A percentile compares a stretch with the other conserved stretches of the same genome.
Evolutionary conservation across 1,140 invertebrate genomes (phyloP).

Genomic region (Brachionus rubens): DNA sequence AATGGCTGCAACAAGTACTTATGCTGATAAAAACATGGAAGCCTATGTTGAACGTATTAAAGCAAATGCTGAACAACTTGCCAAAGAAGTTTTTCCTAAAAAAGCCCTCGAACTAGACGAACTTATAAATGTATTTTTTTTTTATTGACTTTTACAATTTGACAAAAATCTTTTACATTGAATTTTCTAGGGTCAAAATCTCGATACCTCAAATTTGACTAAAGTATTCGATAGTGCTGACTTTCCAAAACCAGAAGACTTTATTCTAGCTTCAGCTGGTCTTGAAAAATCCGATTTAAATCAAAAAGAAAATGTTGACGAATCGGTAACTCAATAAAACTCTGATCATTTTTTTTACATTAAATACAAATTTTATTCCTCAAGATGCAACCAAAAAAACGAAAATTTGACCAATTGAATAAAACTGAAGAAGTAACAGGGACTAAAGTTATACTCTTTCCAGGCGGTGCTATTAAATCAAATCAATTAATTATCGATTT

Average conservation of each 20-base stretch:
- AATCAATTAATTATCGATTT: constrained; percentile 29
- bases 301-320: constrained; percentile 31
- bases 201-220: not conserved
- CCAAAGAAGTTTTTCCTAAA: constrained; percentile 80
- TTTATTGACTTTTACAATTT: not conserved
- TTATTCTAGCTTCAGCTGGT: not conserved
- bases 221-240: not conserved
- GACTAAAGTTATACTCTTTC: constrained; percentile 14
- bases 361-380: not conserved
- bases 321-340: not conserved
- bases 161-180: not conserved
- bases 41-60: constrained; percentile 39
- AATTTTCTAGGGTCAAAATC: not conserved
- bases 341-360: not conserved
- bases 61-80: constrained; percentile 71
- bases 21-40: constrained; percentile 42
- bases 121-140: constrained; percentile 66
- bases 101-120: constrained; percentile 83
- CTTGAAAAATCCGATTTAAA: not conserved
- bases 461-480: constrained; percentile 30
- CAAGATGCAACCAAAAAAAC: constrained; percentile 2
- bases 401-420: constrained; percentile 18
- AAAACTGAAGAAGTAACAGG: constrained; percentile 3
- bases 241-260: constrained; percentile 39
- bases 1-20: constrained; percentile 1